A percentile compares a stretch with the other conserved stretches of the same genome.
These are phyloP conservation scores for Acanthurus lineatus DNA, from an alignment of 2,797 vertebrate genomes.

Conservation along the genomic window DNA sequence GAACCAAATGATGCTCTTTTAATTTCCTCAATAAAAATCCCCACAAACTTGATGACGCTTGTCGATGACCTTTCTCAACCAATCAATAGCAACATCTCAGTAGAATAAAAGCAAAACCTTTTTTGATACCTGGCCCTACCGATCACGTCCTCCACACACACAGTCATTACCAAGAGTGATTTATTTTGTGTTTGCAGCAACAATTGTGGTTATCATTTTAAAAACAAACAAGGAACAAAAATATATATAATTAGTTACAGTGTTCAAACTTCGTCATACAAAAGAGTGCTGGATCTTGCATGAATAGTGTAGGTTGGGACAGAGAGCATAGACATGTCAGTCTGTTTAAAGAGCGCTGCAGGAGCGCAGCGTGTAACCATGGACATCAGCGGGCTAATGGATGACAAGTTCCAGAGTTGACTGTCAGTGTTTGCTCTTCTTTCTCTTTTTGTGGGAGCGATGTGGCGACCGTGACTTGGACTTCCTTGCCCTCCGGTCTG, in stretches of 20 bases:
- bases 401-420: conserved; percentile 30
- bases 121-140: conserved; percentile 30
- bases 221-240: conserved; percentile 84
- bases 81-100: not conserved
- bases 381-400: conserved; percentile 34
- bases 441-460: conserved; percentile 87
- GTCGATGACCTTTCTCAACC: conserved; percentile 15
- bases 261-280: conserved; percentile 84
- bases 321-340: conserved; percentile 44
- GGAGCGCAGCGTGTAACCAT: conserved; percentile 21
- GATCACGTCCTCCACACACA: conserved; percentile 34
- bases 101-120: not conserved
- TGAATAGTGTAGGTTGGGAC: conserved; percentile 56
- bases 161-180: conserved; percentile 69
- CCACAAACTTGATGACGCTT: conserved; percentile 43
- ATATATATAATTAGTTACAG: conserved; percentile 86
- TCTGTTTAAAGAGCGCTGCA: conserved; percentile 56
- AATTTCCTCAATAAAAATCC: conserved; percentile 78
- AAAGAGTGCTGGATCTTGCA: conserved; percentile 78
- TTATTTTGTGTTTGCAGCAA: conserved; percentile 82
- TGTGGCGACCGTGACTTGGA: conserved; percentile 87
- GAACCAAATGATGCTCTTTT: conserved; percentile 61
- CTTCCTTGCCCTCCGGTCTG: conserved; percentile 74
- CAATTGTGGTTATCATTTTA: conserved; percentile 76
- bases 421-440: conserved; percentile 88